Evolutionary conservation across 2,888 invertebrate genomes (phyloP).

Genomic region (Iphiclides podalirius): DNA sequence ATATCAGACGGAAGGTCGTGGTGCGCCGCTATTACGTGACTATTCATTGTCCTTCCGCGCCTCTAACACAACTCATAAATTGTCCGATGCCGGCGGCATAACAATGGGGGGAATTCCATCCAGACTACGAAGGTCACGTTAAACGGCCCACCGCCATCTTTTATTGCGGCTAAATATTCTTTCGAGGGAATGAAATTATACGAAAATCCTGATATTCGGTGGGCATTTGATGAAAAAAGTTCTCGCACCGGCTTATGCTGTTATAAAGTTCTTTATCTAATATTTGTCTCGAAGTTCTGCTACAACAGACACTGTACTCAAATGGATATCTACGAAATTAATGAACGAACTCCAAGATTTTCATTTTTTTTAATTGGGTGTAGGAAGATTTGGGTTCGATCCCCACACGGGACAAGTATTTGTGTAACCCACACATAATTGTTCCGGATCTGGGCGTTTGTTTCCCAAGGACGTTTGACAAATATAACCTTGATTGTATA

Average conservation of each 20-base stretch:
- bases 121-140: constrained; percentile 13
- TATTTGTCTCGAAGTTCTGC: neutral
- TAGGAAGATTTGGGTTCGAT: too few species aligned
- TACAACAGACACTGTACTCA: too few species aligned
- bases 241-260: neutral
- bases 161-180: constrained; percentile 17
- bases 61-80: constrained; percentile 23
- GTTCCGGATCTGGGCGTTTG: too few species aligned
- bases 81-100: constrained; percentile 23
- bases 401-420: too few species aligned
- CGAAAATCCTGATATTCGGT: neutral
- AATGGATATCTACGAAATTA: too few species aligned
- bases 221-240: constrained; percentile 1
- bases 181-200: constrained; percentile 6
- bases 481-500: too few species aligned
- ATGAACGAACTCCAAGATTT: too few species aligned
- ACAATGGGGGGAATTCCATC: constrained; percentile 25
- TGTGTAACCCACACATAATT: too few species aligned
- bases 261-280: neutral
- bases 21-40: constrained; percentile 9
- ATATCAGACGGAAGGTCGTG: neutral
- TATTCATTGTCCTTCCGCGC: constrained; percentile 18
- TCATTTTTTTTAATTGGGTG: too few species aligned
- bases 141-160: constrained; percentile 9
- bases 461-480: too few species aligned